Conservation (phyloP, 2,797 vertebrate genomes). For the Cuniculus paca region DNA sequence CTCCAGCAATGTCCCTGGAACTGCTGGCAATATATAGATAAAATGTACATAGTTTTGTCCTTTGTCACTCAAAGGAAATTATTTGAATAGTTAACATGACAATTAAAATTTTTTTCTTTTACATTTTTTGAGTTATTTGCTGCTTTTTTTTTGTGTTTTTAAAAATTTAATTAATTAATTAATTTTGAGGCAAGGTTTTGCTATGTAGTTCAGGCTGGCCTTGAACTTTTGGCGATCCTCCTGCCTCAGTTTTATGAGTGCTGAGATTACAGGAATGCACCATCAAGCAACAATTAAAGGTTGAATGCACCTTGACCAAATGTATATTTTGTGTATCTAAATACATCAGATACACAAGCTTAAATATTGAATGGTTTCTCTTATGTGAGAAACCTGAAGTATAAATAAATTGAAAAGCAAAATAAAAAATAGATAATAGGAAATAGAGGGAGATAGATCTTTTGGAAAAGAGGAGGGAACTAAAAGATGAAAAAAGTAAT, state of each 20-base stretch:
- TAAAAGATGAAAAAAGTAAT: neutral
- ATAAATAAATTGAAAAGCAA: neutral
- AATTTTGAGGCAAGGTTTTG: neutral
- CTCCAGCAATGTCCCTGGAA: neutral
- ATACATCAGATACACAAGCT: neutral
- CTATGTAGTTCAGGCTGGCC: neutral
- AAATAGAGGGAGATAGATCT: neutral
- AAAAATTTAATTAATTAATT: too few relatives aligned
- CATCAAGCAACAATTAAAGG: neutral
- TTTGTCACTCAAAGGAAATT: neutral
- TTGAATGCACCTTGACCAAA: neutral
- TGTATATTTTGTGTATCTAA: neutral
- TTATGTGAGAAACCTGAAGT: neutral
- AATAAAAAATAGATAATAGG: neutral
- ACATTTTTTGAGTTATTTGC: neutral
- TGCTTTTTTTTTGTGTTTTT: neutral
- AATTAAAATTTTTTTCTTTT: neutral
- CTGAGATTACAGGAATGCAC: neutral
- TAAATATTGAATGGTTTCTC: neutral
- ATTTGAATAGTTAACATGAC: neutral
- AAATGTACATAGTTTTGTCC: neutral
- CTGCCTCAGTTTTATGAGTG: neutral
- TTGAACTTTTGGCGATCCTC: neutral
- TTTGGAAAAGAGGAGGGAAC: neutral
- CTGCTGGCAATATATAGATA: neutral